Conservation (phyloP, 23 tunicate species). For the Trididemnum nubilum region DNA sequence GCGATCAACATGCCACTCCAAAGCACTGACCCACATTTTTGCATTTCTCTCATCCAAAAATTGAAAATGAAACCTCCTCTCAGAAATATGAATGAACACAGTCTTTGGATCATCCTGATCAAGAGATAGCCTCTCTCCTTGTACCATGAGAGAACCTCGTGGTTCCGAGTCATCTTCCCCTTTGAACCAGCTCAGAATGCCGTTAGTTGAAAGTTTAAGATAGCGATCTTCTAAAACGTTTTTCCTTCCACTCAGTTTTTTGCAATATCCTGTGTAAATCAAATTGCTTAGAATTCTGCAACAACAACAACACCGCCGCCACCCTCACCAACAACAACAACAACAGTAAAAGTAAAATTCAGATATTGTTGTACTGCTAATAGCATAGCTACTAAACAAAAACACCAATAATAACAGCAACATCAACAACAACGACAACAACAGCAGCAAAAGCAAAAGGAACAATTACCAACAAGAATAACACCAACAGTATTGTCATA, state of each 20-base stretch:
- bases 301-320: too few relatives aligned
- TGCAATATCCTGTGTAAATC: constrained; percentile 30
- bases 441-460: too few relatives aligned
- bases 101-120: constrained; percentile 16
- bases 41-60: constrained; percentile 24
- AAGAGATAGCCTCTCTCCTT: constrained; percentile 36
- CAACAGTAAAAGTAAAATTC: too few relatives aligned
- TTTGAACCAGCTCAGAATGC: constrained; percentile 55
- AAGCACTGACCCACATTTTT: constrained; percentile 22
- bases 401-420: too few relatives aligned
- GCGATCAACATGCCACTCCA: constrained; percentile 26
- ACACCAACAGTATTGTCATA: too few relatives aligned
- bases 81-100: constrained; percentile 24
- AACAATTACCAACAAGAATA: too few relatives aligned
- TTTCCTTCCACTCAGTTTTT: constrained; percentile 45
- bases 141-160: constrained; percentile 40
- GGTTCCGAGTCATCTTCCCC: constrained; percentile 35
- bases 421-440: too few relatives aligned
- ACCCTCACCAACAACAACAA: too few relatives aligned
- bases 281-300: too few relatives aligned
- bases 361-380: too few relatives aligned
- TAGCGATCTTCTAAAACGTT: constrained; percentile 44
- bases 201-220: constrained; percentile 29
- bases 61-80: constrained; percentile 31
- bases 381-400: too few relatives aligned